Conservation (phyloP, 2,113 vertebrate species). For the Microtus pennsylvanicus region DNA sequence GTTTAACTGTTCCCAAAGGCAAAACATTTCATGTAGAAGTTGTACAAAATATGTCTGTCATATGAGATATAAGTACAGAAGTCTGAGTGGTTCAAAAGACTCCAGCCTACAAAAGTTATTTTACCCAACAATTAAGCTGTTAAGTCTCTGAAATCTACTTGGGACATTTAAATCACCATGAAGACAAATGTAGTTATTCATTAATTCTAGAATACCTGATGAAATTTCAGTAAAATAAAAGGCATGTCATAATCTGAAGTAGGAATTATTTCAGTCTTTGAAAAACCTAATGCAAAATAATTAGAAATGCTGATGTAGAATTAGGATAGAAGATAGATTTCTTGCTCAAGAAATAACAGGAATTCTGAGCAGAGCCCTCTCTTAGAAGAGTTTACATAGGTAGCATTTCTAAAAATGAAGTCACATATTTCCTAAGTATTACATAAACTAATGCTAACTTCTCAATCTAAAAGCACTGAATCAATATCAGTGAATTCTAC, state of each 20-base stretch:
- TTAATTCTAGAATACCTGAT: not conserved
- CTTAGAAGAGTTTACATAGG: not conserved
- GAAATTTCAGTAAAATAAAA: not conserved
- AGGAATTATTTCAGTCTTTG: too few species aligned
- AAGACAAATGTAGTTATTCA: not conserved
- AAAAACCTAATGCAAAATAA: not conserved
- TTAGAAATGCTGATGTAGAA: not conserved
- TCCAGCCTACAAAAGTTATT: not conserved
- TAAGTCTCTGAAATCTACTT: not conserved
- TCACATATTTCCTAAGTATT: not conserved
- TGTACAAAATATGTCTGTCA: not conserved
- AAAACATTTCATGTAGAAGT: not conserved
- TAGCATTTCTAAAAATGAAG: not conserved
- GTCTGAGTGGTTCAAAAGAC: not conserved
- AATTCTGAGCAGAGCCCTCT: not conserved
- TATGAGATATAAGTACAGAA: not conserved
- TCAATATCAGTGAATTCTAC: not conserved
- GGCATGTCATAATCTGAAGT: not conserved
- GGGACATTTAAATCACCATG: not conserved
- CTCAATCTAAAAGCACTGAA: not conserved
- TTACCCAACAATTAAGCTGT: not conserved
- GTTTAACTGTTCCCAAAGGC: not conserved
- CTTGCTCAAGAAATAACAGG: too few species aligned
- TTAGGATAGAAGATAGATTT: not conserved
- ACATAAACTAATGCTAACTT: not conserved